Evolutionary conservation across 2,113 vertebrate species (phyloP), one percentile per base, ranked within the genome.

Genomic region (Coryphaenoides rupestris): DNA sequence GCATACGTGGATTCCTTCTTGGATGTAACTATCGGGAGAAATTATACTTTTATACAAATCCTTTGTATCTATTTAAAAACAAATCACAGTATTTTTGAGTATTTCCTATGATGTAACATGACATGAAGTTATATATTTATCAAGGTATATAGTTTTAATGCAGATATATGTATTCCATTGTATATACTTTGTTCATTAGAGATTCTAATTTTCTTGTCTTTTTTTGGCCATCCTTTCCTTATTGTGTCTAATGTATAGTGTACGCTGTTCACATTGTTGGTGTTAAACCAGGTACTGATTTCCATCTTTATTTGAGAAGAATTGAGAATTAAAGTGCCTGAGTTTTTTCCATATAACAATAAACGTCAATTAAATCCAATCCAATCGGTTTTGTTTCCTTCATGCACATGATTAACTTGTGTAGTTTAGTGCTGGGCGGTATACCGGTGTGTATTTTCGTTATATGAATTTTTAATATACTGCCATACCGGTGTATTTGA

Each of bases 261-360:
- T 69, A 72, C 52, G 21, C 45, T 16, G 65, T 60, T n/a, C 62
- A 40, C 66, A 57, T 19, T 28, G 66, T 66, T 81, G 70, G 74
- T 55, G 45, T 74, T 3, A 55, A 52, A 73, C 56, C 19, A 66
- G 80, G 79, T 72, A 52, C 80, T 76, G 80, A 78, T 61, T 65
- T 73, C 80, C 68, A 77, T 75, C 74, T 54, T 70, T 55, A 65
- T 7, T 65, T 75, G 81, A 78, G 68, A 72, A 93, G 53, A 65
- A 6, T 65, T 75, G 81, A 78, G 68, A 72, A 93, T 91, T 93
- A 89, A 95, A 92, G 92, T 94, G 92, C 93, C 93, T 94, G 92
- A 91, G 88, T 90, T 85, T 91, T 79, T 93, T 92, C 91, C 91
- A 92, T 93, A 88, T 94, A 93, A 91, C 90, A 90, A 88, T 82